Evolutionary conservation across 2,797 vertebrate genomes (phyloP).

Genomic region (Apodemus agrarius): DNA sequence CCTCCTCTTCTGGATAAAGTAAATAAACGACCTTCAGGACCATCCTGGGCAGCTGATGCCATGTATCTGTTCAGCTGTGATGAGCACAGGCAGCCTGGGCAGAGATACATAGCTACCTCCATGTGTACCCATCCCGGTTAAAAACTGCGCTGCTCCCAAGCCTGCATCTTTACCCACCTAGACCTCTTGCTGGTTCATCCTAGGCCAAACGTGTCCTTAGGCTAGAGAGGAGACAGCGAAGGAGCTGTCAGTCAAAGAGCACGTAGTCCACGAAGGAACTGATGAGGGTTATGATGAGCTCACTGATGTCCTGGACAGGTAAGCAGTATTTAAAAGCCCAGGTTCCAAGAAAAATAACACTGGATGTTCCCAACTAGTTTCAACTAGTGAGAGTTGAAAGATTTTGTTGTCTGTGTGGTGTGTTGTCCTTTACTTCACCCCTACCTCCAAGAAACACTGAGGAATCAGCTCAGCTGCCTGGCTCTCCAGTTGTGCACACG

Average conservation of each 20-base stretch:
- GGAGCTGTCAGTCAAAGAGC: too few species aligned
- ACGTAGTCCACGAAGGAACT: too few species aligned
- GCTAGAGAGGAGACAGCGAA: background rate
- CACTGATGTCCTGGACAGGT: background rate
- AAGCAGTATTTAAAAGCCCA: background rate
- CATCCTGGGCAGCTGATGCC: background rate
- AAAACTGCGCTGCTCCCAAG: background rate
- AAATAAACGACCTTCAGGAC: background rate
- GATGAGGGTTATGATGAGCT: background rate
- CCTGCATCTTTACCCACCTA: background rate
- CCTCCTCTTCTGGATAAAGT: background rate
- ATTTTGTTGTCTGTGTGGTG: background rate
- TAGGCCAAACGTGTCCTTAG: background rate
- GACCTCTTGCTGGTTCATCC: background rate
- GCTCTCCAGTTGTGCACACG: background rate
- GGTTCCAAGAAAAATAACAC: constrained; percentile 10
- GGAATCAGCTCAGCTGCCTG: background rate
- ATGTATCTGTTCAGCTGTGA: background rate
- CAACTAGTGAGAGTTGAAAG: background rate
- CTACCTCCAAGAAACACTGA: constrained; percentile 1
- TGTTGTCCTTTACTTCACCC: background rate
- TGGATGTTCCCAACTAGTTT: background rate
- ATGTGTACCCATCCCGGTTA: background rate
- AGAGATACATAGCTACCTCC: background rate
- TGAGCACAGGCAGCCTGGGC: too few species aligned